Conservation (phyloP, 2,888 invertebrate species). For the Schizotus pectinicornis region DNA sequence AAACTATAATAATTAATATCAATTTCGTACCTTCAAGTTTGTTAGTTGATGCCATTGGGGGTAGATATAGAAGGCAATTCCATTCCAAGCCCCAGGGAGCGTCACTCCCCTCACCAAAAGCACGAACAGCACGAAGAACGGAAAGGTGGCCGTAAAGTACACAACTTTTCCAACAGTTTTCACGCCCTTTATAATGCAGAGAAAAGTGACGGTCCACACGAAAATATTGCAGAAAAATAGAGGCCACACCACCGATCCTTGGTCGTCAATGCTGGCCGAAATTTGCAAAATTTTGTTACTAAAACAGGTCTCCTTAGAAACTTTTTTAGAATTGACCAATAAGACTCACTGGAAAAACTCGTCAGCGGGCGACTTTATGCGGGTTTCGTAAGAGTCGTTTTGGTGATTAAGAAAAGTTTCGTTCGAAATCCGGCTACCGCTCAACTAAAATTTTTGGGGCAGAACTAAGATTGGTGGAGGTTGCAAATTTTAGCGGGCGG, state of each 20-base stretch:
- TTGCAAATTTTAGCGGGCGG: background rate
- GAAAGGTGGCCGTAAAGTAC: conserved; percentile 87
- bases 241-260: conserved; percentile 82
- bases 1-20: conserved; percentile 2
- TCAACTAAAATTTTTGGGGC: conserved; percentile 55
- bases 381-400: conserved; percentile 45
- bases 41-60: conserved; percentile 79
- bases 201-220: conserved; percentile 81
- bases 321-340: conserved; percentile 4
- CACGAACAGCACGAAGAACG: conserved; percentile 74
- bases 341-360: conserved; percentile 81
- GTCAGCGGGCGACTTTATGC: conserved; percentile 73
- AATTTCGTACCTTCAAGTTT: conserved; percentile 66
- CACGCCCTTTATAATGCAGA: conserved; percentile 87
- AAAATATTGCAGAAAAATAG: conserved; percentile 75
- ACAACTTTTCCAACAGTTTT: conserved; percentile 88
- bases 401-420: conserved; percentile 42
- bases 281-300: conserved; percentile 82
- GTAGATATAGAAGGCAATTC: conserved; percentile 77
- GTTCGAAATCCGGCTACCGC: conserved; percentile 27
- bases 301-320: conserved; percentile 43
- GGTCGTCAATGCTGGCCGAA: conserved; percentile 73
- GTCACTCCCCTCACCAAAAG: conserved; percentile 80
- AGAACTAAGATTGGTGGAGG: background rate
- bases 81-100: conserved; percentile 78